A percentile compares a stretch with the other conserved stretches of the same genome.
phyloP scores from a whole-genome alignment of 2,888 invertebrate species.

The Vanessa cardui region DNA sequence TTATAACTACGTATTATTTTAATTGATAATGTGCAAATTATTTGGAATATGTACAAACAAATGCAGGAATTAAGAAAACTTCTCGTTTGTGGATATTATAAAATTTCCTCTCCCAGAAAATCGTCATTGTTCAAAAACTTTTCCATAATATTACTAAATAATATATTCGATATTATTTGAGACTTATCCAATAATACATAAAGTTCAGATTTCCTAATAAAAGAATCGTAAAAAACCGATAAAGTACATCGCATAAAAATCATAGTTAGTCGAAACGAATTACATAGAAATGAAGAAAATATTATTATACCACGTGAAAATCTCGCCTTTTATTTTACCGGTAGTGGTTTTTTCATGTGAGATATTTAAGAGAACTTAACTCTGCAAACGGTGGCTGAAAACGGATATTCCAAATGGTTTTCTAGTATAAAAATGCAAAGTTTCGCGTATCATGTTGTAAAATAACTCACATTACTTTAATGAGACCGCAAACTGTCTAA shows the following conservation, averaged over 20 bases:
- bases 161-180: conserved; percentile 1
- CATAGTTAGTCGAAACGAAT: conserved; percentile 21
- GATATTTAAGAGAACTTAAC: conserved; percentile 31
- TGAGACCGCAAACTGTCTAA: conserved; percentile 15
- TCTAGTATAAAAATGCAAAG: conserved; percentile 25
- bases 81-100: too few relatives aligned
- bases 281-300: conserved; percentile 33
- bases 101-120: neutral
- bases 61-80: too few relatives aligned
- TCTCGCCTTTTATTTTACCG: conserved; percentile 31
- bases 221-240: conserved; percentile 39
- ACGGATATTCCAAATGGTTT: conserved; percentile 30
- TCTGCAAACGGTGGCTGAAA: conserved; percentile 23
- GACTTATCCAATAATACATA: conserved; percentile 20
- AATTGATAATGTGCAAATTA: too few relatives aligned
- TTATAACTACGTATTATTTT: too few relatives aligned
- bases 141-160: neutral
- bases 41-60: too few relatives aligned
- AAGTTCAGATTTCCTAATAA: conserved; percentile 26
- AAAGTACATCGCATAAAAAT: conserved; percentile 32
- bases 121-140: neutral
- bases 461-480: conserved; percentile 19
- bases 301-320: conserved; percentile 29
- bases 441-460: conserved; percentile 16
- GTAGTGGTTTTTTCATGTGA: conserved; percentile 31